A percentile compares a stretch with the other conserved stretches of the same genome.
These are phyloP conservation scores for Falco novaeseelandiae DNA, from an alignment of 2,797 vertebrate species.

Conservation along the genomic window DNA sequence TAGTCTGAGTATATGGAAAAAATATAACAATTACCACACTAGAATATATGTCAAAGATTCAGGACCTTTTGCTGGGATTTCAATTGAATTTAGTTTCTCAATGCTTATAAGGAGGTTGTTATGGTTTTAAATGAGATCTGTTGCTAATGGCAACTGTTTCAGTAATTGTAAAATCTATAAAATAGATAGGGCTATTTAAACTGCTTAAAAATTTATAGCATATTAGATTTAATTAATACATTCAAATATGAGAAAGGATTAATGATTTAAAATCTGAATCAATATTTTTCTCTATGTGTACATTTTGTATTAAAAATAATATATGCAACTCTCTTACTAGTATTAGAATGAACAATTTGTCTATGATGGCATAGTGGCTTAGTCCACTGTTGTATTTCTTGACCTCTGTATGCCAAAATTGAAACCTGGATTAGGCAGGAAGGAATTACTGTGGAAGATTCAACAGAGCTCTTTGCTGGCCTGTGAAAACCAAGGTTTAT, in stretches of 20 bases:
- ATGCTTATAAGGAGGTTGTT: constrained; percentile 11
- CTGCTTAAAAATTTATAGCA: constrained; percentile 20
- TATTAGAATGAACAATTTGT: not conserved
- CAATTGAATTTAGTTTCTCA: constrained; percentile 17
- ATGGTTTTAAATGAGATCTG: constrained; percentile 39
- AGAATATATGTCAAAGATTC: not conserved
- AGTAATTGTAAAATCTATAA: constrained; percentile 47
- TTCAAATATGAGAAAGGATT: not conserved
- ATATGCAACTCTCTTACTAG: not conserved
- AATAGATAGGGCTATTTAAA: constrained; percentile 21
- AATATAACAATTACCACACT: not conserved
- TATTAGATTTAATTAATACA: constrained; percentile 44
- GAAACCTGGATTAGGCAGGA: not conserved
- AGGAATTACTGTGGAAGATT: not conserved
- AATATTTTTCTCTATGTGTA: constrained; percentile 3
- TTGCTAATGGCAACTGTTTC: constrained; percentile 40
- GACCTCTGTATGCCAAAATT: not conserved
- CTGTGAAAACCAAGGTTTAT: not conserved
- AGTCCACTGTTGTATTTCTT: not conserved
- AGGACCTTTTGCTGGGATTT: constrained; percentile 31
- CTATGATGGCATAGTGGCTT: not conserved
- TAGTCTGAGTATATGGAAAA: not conserved
- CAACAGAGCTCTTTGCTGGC: not conserved
- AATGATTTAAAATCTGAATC: constrained; percentile 18
- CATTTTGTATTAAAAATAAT: not conserved